Evolutionary conservation across 2,888 invertebrate genomes (phyloP).

Genomic region (Drosophila merina): DNA sequence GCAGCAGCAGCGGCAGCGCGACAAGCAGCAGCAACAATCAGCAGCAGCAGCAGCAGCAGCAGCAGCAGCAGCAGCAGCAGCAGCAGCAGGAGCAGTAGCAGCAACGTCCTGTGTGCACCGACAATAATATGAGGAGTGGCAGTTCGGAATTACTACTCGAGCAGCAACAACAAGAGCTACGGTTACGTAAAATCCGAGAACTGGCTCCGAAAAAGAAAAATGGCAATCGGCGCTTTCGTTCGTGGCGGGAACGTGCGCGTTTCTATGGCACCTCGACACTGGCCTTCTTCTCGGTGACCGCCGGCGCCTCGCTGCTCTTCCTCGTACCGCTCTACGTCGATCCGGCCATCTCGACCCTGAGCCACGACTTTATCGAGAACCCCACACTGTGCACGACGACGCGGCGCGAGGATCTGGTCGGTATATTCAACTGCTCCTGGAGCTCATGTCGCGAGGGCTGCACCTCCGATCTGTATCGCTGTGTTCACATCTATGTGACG

Average conservation of each 20-base stretch:
- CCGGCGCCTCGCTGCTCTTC: constrained; percentile 89
- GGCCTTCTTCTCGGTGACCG: constrained; percentile 89
- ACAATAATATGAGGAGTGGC: constrained; percentile 89
- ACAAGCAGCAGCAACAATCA: constrained; percentile 34
- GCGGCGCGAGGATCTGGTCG: constrained; percentile 92
- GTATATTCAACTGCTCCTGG: constrained; percentile 95
- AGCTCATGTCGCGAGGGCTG: constrained; percentile 95
- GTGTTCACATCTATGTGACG: constrained; percentile 88
- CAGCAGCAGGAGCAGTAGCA: constrained; percentile 72
- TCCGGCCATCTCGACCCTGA: constrained; percentile 94
- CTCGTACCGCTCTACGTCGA: constrained; percentile 91
- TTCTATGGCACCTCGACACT: constrained; percentile 89
- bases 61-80: too few relatives aligned
- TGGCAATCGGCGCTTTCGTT: constrained; percentile 85
- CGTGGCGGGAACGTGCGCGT: constrained; percentile 88
- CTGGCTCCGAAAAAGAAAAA: constrained; percentile 85
- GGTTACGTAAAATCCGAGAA: constrained; percentile 87
- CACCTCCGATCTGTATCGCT: constrained; percentile 90
- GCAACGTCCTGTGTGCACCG: constrained; percentile 82
- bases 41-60: constrained; percentile 42
- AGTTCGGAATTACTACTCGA: constrained; percentile 91
- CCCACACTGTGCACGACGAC: constrained; percentile 93
- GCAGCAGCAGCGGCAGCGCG: constrained; percentile 56
- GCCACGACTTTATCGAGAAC: constrained; percentile 93
- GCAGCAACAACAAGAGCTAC: constrained; percentile 89